phyloP scores from a whole-genome alignment of 2,113 vertebrate species.

The Lophius piscatorius region DNA sequence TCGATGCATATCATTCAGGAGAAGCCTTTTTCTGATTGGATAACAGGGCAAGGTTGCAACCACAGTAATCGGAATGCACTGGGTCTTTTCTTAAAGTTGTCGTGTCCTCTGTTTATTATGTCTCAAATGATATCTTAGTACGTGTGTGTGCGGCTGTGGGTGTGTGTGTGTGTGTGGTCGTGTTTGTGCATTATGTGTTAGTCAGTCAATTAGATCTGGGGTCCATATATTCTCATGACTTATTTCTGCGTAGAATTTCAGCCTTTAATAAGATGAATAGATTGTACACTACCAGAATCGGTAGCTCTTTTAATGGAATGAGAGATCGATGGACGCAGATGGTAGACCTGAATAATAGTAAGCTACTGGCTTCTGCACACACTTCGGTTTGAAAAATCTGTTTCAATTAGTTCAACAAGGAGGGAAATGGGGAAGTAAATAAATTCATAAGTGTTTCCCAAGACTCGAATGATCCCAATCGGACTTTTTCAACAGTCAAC shows the following conservation, averaged over 20 bases:
- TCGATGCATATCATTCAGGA: background rate
- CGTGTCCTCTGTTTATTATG: background rate
- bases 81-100: constrained; percentile 3
- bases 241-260: background rate
- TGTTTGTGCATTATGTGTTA: background rate
- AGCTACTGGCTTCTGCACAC: too few relatives aligned
- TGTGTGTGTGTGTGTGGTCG: background rate
- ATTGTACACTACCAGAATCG: background rate
- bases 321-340: constrained; percentile 9
- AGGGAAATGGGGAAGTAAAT: too few relatives aligned
- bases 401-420: too few relatives aligned
- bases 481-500: too few relatives aligned
- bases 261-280: constrained; percentile 25
- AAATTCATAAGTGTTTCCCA: too few relatives aligned
- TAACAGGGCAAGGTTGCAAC: background rate
- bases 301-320: background rate
- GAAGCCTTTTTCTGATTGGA: background rate
- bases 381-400: too few relatives aligned
- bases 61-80: constrained; percentile 22
- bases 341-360: too few relatives aligned
- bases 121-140: background rate
- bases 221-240: background rate
- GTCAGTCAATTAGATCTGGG: background rate
- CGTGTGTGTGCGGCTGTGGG: constrained; percentile 7
- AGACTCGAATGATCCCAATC: too few relatives aligned